Conservation (phyloP, 2,888 invertebrate species). For the Drosophila melanosoma region DNA sequence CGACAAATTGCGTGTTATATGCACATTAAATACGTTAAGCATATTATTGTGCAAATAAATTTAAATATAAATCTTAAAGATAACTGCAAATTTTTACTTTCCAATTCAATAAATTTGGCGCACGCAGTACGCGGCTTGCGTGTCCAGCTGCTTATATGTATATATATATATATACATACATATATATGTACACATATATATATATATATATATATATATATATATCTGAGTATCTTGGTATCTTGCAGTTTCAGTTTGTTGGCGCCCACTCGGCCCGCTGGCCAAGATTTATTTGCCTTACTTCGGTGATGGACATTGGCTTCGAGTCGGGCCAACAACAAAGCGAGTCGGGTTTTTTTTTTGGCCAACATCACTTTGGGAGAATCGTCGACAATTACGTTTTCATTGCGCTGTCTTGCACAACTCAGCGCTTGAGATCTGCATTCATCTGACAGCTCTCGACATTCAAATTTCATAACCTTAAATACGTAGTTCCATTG, state of each 20-base stretch:
- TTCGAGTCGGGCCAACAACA: conserved; percentile 16
- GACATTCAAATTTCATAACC: conserved; percentile 52
- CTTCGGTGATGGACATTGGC: conserved; percentile 56
- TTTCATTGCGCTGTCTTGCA: conserved; percentile 36
- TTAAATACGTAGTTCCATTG: conserved; percentile 48
- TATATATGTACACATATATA: conserved; percentile 8
- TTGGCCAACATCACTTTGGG: conserved; percentile 19
- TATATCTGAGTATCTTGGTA: conserved; percentile 11
- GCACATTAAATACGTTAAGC: conserved; percentile 49
- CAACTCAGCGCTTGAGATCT: conserved; percentile 44
- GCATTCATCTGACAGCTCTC: conserved; percentile 43
- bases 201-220: conserved; percentile 4
- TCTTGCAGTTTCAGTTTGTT: conserved; percentile 23
- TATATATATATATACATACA: background rate
- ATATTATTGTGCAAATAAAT: conserved; percentile 71
- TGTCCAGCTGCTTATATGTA: conserved; percentile 16
- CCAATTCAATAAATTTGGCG: conserved; percentile 74
- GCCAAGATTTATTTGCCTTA: conserved; percentile 45
- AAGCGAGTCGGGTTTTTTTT: background rate
- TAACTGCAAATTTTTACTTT: conserved; percentile 74
- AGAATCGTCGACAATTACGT: conserved; percentile 55
- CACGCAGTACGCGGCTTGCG: conserved; percentile 59
- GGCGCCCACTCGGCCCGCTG: conserved; percentile 43
- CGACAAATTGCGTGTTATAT: conserved; percentile 62
- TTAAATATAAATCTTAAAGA: conserved; percentile 59